These are phyloP conservation scores for Thumatha senex DNA, from an alignment of 2,888 invertebrate genomes.

Conservation along the genomic window DNA sequence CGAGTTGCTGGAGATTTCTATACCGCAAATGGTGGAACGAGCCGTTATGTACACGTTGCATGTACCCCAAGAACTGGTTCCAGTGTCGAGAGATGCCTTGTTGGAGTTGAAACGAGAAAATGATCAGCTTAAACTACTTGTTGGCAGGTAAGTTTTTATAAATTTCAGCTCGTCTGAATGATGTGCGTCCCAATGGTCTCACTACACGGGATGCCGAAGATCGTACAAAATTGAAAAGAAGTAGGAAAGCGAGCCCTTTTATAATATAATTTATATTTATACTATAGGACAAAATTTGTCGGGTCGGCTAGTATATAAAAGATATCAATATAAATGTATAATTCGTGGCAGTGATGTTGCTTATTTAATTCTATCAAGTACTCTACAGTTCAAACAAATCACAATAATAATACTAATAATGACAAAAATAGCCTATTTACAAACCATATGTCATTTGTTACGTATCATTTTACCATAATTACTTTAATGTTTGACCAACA, in stretches of 20 bases:
- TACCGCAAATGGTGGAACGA: slow-evolving; percentile 56
- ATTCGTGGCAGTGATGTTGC: too few species aligned
- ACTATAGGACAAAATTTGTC: too few species aligned
- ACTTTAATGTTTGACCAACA: neutral
- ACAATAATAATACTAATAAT: neutral
- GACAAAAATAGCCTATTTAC: slow-evolving; percentile 4
- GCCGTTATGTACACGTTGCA: slow-evolving; percentile 69
- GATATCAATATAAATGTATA: too few species aligned
- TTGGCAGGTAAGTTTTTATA: slow-evolving; percentile 49
- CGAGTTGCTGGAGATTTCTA: slow-evolving; percentile 64
- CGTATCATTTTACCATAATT: neutral
- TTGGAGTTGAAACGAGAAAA: slow-evolving; percentile 54
- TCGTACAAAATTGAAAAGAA: too few species aligned
- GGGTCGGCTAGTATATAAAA: too few species aligned
- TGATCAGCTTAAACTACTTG: slow-evolving; percentile 55
- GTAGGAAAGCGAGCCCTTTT: too few species aligned
- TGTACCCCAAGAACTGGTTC: slow-evolving; percentile 61
- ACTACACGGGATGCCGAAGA: too few species aligned
- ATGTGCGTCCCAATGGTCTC: too few species aligned
- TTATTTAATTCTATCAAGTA: too few species aligned
- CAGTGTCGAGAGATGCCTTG: slow-evolving; percentile 47
- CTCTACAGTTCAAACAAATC: neutral
- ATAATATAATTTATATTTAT: too few species aligned
- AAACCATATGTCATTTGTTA: neutral
- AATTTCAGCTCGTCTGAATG: too few species aligned